Base-by-base conservation (phyloP, 2,113 vertebrate genomes). In the Anoura caudifer region DNA sequence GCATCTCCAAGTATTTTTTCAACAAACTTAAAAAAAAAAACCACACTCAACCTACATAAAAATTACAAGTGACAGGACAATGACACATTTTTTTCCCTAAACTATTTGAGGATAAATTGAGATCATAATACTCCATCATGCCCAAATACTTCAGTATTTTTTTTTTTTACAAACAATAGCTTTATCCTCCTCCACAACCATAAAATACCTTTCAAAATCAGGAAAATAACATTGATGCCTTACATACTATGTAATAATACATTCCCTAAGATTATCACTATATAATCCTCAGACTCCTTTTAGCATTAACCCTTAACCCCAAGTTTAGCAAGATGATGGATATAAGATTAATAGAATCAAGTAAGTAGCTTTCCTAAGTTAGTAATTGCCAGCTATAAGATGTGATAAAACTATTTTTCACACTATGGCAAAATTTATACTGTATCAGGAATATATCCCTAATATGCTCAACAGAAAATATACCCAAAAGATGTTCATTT, bases 11-110 rank as follows among this genome's bases (percentile, higher is more conserved):
- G 3, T 50, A 47, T 54, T 72, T 77, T 82, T 70, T 20, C 22
- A 83, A 88, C 82, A 73, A 81, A 63, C 24, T 81, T 82, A 1
- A 33, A 84, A 81, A 81, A 85, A 47, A 45, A 81, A 85, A 47
- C 36, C 33, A 65, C 47, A 0, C 65, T 69, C 31, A 92, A 22
- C 26, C 50, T 36, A 9, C 5, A n/a, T 50, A 73, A 65, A 91
- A 54, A 38, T 38, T 4, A 8, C 52, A 67, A 56, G 31, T 2
- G 52, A 19, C 3, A 28, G 56, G 12, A 3, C 31, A 54, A 3
- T 15, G 5, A 43, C 59, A 14, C 5, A 52, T 43, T 36, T 41
- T 43, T 65, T 65, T 0, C 28, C 52, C 26, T 38, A 24, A 41
- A 41, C 3, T 59, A 10, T 7, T 38, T 65, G 43, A 70, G 69